Evolutionary conservation across 2,797 vertebrate genomes (phyloP).

Genomic region (Liparis tanakae): DNA sequence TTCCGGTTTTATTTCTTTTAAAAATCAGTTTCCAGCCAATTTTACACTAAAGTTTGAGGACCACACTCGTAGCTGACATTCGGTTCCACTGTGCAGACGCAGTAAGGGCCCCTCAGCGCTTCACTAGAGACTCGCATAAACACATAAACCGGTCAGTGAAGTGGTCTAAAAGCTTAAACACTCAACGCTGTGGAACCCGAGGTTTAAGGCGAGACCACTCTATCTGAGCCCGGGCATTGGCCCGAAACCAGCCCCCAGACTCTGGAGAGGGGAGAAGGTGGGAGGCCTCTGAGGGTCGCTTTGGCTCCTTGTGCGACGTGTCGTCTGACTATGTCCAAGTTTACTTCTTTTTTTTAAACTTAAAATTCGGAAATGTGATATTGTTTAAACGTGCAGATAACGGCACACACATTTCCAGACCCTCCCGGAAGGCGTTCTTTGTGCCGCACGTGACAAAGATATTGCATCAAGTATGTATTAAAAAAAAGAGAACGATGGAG

Average conservation of each 20-base stretch:
- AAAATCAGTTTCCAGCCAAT: background rate
- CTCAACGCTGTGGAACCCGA: background rate
- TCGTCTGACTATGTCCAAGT: background rate
- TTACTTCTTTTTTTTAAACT: background rate
- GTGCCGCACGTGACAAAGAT: background rate
- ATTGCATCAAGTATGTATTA: no score
- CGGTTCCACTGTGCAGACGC: background rate
- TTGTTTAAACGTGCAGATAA: background rate
- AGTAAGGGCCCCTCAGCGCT: background rate
- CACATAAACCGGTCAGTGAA: background rate
- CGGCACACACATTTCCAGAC: no score
- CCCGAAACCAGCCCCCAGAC: background rate
- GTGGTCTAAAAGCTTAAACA: background rate
- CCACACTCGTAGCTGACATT: background rate
- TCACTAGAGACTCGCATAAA: background rate
- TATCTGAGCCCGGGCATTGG: background rate
- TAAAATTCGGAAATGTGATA: no score
- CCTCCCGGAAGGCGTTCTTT: conserved; percentile 1
- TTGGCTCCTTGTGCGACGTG: background rate
- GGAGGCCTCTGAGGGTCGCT: background rate
- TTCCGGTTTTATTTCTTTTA: background rate
- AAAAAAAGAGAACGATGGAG: no score
- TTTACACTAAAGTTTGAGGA: background rate
- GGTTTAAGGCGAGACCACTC: background rate
- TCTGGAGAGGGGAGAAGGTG: background rate